These are phyloP conservation scores for Subanguina moxae DNA, from an alignment of 1,140 invertebrate species.

Conservation along the genomic window DNA sequence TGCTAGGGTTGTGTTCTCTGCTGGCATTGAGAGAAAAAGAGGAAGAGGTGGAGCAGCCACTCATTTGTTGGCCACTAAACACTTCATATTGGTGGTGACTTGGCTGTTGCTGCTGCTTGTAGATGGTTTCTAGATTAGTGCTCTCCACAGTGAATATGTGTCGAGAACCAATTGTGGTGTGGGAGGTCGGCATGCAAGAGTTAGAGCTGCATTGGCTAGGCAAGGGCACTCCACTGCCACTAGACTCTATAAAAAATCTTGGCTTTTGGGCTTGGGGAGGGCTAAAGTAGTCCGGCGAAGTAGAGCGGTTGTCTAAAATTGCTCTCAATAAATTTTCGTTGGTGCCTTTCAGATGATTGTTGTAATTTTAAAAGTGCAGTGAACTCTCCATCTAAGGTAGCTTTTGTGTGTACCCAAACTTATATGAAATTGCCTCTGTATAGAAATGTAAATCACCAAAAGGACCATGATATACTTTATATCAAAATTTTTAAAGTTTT, in stretches of 20 bases:
- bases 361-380: no score
- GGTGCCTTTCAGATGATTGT: no score
- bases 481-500: no score
- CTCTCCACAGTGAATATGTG: conserved; percentile 1
- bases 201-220: background rate
- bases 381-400: no score
- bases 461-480: no score
- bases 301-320: background rate
- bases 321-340: no score
- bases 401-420: no score
- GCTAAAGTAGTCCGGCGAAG: background rate
- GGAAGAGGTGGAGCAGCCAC: background rate
- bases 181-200: background rate
- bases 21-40: background rate
- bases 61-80: background rate
- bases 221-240: background rate
- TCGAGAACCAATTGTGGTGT: background rate
- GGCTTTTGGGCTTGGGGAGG: background rate
- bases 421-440: no score
- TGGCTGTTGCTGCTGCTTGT: background rate
- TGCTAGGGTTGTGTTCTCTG: background rate
- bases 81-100: background rate
- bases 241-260: background rate
- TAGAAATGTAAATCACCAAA: no score
- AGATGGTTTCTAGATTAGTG: background rate